phyloP scores from a whole-genome alignment of 1,140 invertebrate species.

The Pogonomyrmex barbatus region DNA sequence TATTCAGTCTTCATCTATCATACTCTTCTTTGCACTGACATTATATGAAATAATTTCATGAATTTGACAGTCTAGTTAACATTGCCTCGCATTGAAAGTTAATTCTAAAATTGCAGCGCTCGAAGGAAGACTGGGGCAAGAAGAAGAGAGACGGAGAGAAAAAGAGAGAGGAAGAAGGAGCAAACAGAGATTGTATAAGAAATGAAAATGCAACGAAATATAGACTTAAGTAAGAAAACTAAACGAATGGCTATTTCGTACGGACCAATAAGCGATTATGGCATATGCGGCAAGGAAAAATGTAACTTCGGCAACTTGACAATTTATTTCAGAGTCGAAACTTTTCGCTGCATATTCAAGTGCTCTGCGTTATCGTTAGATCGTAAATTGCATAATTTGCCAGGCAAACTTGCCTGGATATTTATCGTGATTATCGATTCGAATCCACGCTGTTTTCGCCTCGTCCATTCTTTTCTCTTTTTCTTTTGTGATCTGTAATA shows the following conservation, averaged over 20 bases:
- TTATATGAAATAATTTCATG: constrained; percentile 78
- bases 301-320: constrained; percentile 66
- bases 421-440: constrained; percentile 80
- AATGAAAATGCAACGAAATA: background rate
- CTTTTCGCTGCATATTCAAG: constrained; percentile 55
- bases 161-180: background rate
- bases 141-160: background rate
- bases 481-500: constrained; percentile 25
- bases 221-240: constrained; percentile 8
- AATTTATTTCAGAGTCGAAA: constrained; percentile 73
- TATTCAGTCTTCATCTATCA: constrained; percentile 12
- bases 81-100: constrained; percentile 30
- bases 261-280: constrained; percentile 77
- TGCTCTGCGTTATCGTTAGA: constrained; percentile 74
- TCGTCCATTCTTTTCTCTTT: constrained; percentile 3
- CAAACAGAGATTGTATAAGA: background rate
- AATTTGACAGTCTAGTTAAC: constrained; percentile 57
- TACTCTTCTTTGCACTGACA: constrained; percentile 59
- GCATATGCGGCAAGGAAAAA: constrained; percentile 68
- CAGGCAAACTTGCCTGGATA: constrained; percentile 64
- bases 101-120: constrained; percentile 25
- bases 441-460: constrained; percentile 34
- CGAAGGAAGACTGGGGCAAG: background rate
- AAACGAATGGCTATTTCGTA: constrained; percentile 19
- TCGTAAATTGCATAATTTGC: constrained; percentile 79